phyloP scores from a whole-genome alignment of 2,888 invertebrate species.

The Andrena chrysosceles region DNA sequence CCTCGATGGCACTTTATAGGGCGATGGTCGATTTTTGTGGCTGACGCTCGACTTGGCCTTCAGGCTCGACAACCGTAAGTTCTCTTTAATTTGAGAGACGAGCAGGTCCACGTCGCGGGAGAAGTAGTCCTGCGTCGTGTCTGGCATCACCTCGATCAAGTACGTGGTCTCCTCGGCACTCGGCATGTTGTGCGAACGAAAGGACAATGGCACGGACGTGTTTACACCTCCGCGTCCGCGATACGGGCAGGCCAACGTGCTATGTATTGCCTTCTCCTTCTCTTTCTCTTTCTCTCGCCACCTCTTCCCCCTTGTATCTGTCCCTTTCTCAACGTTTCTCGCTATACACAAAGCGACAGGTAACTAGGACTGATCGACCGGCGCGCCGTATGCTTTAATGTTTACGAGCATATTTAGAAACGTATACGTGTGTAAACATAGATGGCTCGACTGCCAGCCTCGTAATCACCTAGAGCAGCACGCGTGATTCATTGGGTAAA shows the following conservation, averaged over 20 bases:
- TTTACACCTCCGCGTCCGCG: slow-evolving; percentile 59
- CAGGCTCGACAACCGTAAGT: slow-evolving; percentile 86
- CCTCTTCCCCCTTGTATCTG: slow-evolving; percentile 22
- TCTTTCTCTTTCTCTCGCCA: slow-evolving; percentile 39
- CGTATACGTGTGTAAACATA: slow-evolving; percentile 42
- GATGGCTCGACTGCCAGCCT: slow-evolving; percentile 33
- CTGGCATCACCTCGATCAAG: slow-evolving; percentile 82
- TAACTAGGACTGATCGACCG: slow-evolving; percentile 19
- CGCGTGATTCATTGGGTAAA: slow-evolving; percentile 80
- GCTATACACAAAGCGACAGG: background rate
- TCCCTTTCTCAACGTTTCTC: slow-evolving; percentile 26
- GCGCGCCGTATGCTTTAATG: slow-evolving; percentile 22
- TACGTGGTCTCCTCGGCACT: slow-evolving; percentile 83
- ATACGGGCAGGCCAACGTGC: slow-evolving; percentile 50
- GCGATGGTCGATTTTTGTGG: slow-evolving; percentile 83
- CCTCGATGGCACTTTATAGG: slow-evolving; percentile 83
- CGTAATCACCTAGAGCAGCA: slow-evolving; percentile 63
- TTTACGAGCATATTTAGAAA: slow-evolving; percentile 45
- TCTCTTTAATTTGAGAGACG: slow-evolving; percentile 89
- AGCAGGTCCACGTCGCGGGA: slow-evolving; percentile 88
- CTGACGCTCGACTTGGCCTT: slow-evolving; percentile 81
- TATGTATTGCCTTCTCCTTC: slow-evolving; percentile 54
- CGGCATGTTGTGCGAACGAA: slow-evolving; percentile 77
- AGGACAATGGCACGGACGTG: slow-evolving; percentile 49
- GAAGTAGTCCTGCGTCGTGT: slow-evolving; percentile 82